Evolutionary conservation across 2,797 vertebrate species (phyloP).

Genomic region (Muraenolepis orangiensis): DNA sequence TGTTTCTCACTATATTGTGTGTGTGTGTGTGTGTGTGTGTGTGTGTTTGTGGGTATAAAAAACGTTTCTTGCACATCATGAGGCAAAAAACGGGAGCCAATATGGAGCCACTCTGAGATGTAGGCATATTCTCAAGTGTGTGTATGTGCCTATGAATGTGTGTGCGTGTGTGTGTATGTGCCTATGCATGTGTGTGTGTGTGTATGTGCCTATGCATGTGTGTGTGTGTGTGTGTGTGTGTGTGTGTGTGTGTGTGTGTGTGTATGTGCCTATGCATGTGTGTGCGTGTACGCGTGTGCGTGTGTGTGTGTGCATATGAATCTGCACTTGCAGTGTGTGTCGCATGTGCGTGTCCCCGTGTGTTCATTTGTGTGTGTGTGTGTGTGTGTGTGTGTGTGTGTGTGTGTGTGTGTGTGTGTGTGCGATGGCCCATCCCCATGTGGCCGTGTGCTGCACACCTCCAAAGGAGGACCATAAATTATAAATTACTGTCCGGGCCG

Average conservation of each 20-base stretch:
- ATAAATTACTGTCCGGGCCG: slow-evolving; percentile 49
- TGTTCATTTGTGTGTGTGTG: background rate
- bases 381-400: background rate
- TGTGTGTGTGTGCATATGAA: background rate
- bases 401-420: background rate
- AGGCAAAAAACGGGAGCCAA: background rate
- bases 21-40: background rate
- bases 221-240: background rate
- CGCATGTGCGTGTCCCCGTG: background rate
- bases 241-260: background rate
- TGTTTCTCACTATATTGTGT: background rate
- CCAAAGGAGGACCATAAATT: slow-evolving; percentile 64
- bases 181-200: background rate
- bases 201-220: background rate
- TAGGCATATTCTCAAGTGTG: background rate
- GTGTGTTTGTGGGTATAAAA: background rate
- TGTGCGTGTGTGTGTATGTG: background rate
- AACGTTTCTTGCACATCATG: no score
- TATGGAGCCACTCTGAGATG: background rate
- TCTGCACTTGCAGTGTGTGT: background rate
- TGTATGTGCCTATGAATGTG: background rate
- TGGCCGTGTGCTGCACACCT: slow-evolving; percentile 51
- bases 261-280: no score
- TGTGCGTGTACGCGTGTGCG: no score
- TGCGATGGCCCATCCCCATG: slow-evolving; percentile 49